These are phyloP conservation scores for Pandemis heparana DNA, from an alignment of 2,888 invertebrate species.

Conservation along the genomic window DNA sequence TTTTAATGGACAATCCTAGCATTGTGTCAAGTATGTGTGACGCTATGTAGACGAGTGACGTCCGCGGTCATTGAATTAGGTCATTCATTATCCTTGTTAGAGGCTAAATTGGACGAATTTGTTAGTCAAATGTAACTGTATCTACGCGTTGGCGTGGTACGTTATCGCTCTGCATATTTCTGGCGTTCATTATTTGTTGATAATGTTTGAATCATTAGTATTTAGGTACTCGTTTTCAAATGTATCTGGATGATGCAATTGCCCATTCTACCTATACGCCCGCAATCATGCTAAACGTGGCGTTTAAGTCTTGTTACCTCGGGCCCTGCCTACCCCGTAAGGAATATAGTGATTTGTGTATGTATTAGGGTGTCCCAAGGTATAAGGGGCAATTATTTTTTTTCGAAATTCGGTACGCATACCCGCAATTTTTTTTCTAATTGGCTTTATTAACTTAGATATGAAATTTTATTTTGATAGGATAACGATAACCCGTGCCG, in stretches of 20 bases:
- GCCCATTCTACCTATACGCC: too few relatives aligned
- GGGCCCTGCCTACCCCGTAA: too few relatives aligned
- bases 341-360: too few relatives aligned
- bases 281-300: too few relatives aligned
- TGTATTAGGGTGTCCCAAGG: too few relatives aligned
- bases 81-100: slow-evolving; percentile 29
- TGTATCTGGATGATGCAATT: not conserved
- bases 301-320: too few relatives aligned
- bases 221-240: not conserved
- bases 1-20: not conserved
- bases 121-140: slow-evolving; percentile 26
- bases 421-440: too few relatives aligned
- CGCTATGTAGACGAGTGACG: not conserved
- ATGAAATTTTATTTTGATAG: too few relatives aligned
- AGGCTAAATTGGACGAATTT: slow-evolving; percentile 23
- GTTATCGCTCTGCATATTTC: slow-evolving; percentile 26
- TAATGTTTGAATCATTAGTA: slow-evolving; percentile 13
- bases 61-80: slow-evolving; percentile 8
- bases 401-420: too few relatives aligned
- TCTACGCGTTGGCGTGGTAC: slow-evolving; percentile 6
- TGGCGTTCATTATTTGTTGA: slow-evolving; percentile 4
- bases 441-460: too few relatives aligned
- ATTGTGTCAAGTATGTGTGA: not conserved
- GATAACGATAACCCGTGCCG: too few relatives aligned
- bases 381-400: too few relatives aligned